Evolutionary conservation across 2,888 invertebrate species (phyloP).

Genomic region (Catocala fraxini): DNA sequence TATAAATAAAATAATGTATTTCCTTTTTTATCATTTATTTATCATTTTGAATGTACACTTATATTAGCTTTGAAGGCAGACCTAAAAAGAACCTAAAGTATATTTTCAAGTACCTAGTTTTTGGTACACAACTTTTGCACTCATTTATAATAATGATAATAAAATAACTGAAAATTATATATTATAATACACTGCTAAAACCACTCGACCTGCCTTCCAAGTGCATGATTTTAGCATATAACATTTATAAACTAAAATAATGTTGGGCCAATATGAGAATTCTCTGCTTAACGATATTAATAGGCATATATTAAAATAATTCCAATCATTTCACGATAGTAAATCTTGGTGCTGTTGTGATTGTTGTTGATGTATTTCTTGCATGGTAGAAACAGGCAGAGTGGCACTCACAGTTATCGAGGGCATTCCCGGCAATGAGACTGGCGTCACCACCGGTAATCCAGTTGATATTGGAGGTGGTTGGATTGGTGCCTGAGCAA

Average conservation of each 20-base stretch:
- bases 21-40: constrained; percentile 55
- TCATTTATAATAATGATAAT: constrained; percentile 41
- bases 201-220: constrained; percentile 49
- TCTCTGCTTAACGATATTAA: constrained; percentile 59
- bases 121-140: constrained; percentile 49
- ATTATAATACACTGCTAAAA: constrained; percentile 47
- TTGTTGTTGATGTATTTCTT: constrained; percentile 84
- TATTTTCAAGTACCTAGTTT: constrained; percentile 44
- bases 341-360: constrained; percentile 78
- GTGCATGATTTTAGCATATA: constrained; percentile 59
- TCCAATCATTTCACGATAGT: constrained; percentile 73
- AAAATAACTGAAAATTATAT: constrained; percentile 50
- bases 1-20: constrained; percentile 42
- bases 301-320: constrained; percentile 47
- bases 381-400: constrained; percentile 88
- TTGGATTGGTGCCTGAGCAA: constrained; percentile 69
- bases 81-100: constrained; percentile 45
- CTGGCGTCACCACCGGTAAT: constrained; percentile 89
- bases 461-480: constrained; percentile 72
- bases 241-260: constrained; percentile 60
- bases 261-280: constrained; percentile 54
- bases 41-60: constrained; percentile 66
- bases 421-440: constrained; percentile 92
- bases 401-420: constrained; percentile 93
- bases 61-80: constrained; percentile 64